These are phyloP conservation scores for Electrophaes corylata DNA, from an alignment of 2,888 invertebrate genomes.

Conservation along the genomic window DNA sequence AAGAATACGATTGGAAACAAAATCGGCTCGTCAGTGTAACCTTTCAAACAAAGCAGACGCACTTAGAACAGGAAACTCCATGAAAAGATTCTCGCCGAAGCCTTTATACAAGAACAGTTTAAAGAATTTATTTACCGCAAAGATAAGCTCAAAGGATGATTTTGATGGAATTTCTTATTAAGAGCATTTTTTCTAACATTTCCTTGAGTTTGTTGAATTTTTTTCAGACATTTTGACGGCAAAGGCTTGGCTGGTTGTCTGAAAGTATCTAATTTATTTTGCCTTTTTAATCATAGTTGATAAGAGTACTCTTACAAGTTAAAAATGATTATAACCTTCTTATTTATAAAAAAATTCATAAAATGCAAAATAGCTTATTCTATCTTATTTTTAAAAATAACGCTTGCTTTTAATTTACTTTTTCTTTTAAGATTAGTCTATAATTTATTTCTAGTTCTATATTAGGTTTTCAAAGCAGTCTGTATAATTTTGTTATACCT, in stretches of 20 bases:
- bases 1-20: background rate
- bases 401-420: too few relatives aligned
- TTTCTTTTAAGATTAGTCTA: too few relatives aligned
- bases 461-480: too few relatives aligned
- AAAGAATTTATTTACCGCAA: constrained; percentile 58
- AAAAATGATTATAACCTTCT: background rate
- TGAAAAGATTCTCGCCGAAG: constrained; percentile 37
- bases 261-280: constrained; percentile 3
- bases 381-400: too few relatives aligned
- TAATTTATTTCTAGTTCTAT: too few relatives aligned
- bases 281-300: background rate
- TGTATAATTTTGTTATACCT: too few relatives aligned
- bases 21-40: constrained; percentile 1
- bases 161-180: constrained; percentile 37
- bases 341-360: background rate
- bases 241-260: constrained; percentile 3
- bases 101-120: constrained; percentile 37
- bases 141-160: constrained; percentile 46
- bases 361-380: too few relatives aligned
- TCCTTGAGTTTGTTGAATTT: constrained; percentile 4
- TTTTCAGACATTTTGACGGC: constrained; percentile 22
- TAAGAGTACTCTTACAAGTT: background rate
- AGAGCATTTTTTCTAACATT: constrained; percentile 30
- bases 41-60: constrained; percentile 25
- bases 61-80: constrained; percentile 31